Conservation (phyloP, 2,888 invertebrate species). For the Pediacus dermestoides region DNA sequence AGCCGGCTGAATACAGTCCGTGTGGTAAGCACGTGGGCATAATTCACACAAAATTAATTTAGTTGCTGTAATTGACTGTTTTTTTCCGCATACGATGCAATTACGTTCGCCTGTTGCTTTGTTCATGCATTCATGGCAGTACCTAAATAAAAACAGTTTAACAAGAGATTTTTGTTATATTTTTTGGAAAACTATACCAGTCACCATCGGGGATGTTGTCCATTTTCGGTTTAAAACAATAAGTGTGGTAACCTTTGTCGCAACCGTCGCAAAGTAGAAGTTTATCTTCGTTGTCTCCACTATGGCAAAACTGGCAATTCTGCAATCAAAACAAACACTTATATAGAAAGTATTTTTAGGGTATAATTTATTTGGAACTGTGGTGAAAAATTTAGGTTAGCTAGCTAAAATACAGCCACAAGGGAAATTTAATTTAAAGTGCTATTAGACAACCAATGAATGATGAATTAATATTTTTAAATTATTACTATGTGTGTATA, state of each 20-base stretch:
- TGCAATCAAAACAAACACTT: too few species aligned
- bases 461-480: too few species aligned
- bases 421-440: too few species aligned
- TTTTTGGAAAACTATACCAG: conserved; percentile 78
- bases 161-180: not conserved
- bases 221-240: conserved; percentile 97
- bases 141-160: conserved; percentile 56
- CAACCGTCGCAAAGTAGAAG: conserved; percentile 94
- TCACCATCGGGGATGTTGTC: conserved; percentile 96
- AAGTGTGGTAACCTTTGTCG: conserved; percentile 97
- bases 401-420: too few species aligned
- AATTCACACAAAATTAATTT: conserved; percentile 82
- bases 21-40: conserved; percentile 89
- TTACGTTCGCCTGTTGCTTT: conserved; percentile 89
- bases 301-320: conserved; percentile 97
- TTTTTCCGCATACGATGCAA: conserved; percentile 90
- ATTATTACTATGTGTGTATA: too few species aligned
- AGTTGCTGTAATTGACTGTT: conserved; percentile 51
- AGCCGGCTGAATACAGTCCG: conserved; percentile 89
- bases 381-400: too few species aligned
- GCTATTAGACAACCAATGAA: too few species aligned
- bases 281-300: conserved; percentile 94
- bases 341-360: too few species aligned
- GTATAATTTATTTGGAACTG: too few species aligned
- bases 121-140: conserved; percentile 92